phyloP scores from a whole-genome alignment of 2,797 vertebrate genomes.

The Rhinatrema bivittatum region DNA sequence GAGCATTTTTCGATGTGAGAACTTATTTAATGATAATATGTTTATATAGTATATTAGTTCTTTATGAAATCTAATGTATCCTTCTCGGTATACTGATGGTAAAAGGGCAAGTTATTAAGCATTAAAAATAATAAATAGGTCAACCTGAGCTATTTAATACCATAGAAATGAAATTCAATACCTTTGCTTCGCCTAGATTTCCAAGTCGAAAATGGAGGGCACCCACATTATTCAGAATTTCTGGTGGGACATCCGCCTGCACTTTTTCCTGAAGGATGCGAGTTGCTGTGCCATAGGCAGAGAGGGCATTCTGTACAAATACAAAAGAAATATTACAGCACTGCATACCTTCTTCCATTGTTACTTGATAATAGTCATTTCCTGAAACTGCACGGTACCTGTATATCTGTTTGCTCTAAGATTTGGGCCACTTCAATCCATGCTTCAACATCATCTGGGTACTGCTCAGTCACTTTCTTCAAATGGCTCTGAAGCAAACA shows the following conservation, averaged over 20 bases:
- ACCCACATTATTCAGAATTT: conserved; percentile 97
- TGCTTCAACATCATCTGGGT: conserved; percentile 95
- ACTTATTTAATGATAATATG: no score
- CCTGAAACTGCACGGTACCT: conserved; percentile 51
- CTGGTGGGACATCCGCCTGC: conserved; percentile 93
- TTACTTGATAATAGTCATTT: no score
- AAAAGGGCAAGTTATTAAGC: no score
- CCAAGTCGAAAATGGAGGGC: conserved; percentile 96
- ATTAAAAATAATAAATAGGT: no score
- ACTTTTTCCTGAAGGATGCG: conserved; percentile 97
- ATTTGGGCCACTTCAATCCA: conserved; percentile 98
- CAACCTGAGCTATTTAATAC: no score
- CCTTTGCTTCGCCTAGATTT: conserved; percentile 95
- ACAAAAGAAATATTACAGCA: background rate
- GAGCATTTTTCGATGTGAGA: no score
- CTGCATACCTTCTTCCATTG: background rate
- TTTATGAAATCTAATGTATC: no score
- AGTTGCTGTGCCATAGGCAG: conserved; percentile 94
- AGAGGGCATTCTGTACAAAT: conserved; percentile 74
- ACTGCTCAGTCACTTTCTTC: conserved; percentile 97
- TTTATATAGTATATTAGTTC: no score
- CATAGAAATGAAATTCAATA: no score
- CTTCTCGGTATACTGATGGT: no score
- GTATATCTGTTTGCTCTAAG: conserved; percentile 96
- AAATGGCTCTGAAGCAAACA: conserved; percentile 77